Evolutionary conservation across 2,888 invertebrate genomes (phyloP), one percentile per base, ranked within the genome.

Genomic region (Oligia fasciuncula): DNA sequence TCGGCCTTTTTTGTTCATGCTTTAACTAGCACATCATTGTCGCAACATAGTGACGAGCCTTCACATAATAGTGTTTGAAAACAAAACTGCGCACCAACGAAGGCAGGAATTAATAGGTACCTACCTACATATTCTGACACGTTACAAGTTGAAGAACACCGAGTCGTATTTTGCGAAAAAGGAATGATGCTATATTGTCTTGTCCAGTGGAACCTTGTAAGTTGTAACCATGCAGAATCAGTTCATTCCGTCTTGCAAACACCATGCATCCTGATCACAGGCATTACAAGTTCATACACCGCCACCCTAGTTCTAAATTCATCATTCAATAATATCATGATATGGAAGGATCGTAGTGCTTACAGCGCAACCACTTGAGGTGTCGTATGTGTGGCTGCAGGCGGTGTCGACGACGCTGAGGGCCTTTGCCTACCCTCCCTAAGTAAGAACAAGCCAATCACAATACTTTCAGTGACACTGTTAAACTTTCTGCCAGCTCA

Each of bases 351-450:
- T 72, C 73, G 73, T 76, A 72, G 74, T 75, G 79, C 81, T 89
- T 88, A 86, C 87, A 85, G 49, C 86, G 88, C 76, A 85, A 79
- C 81, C 77, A 84, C 77, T 81, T 81, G 62, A 73, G 60, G 77
- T 82, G 82, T 57, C 73, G 80, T 46, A 76, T 81, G 19, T 81
- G 81, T 46, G 78, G 73, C 82, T 71, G 87, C 62, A 76, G 87
- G 1, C 80, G 87, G 51, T 89, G 82, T 71, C 89, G 85, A 68
- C 85, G 88, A 54, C 73, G 83, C 43, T 85, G 88, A 79, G 79
- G 89, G 62, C 85, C 75, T 71, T 73, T 81, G 75, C 85, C 81
- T 68, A 85, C 76, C 77, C 82, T 83, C 81, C 87, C 88, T 88
- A 88, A 73, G 65, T 72, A 73, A 85, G 35, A 77, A 78, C 6